These are phyloP conservation scores for Cairina moschata DNA, from an alignment of 2,113 vertebrate genomes.

Conservation along the genomic window DNA sequence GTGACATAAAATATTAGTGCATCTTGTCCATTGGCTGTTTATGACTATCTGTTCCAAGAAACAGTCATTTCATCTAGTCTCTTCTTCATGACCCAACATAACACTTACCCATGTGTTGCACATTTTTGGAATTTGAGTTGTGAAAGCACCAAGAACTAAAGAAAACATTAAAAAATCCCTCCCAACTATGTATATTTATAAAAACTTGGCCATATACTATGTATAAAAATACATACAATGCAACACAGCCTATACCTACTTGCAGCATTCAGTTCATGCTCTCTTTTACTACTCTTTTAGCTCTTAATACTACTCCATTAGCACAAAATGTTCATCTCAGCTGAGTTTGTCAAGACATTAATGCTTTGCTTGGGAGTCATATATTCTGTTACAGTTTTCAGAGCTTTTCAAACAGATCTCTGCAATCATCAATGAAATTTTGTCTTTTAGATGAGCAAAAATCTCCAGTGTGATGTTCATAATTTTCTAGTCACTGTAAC, in stretches of 20 bases:
- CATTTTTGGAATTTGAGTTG: neutral
- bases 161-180: neutral
- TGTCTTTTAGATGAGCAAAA: neutral
- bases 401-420: neutral
- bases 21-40: neutral
- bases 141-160: neutral
- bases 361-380: neutral
- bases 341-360: neutral
- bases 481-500: neutral
- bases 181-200: neutral
- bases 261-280: neutral
- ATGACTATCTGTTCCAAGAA: neutral
- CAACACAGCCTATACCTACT: neutral
- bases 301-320: neutral
- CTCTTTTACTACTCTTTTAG: neutral
- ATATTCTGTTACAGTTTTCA: neutral
- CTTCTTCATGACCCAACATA: neutral
- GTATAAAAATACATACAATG: neutral
- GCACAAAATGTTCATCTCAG: neutral
- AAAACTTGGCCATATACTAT: neutral
- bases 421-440: slow-evolving; percentile 23
- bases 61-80: neutral
- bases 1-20: neutral
- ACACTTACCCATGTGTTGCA: rapidly evolving
- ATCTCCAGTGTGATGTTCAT: neutral